Evolutionary conservation across 2,888 invertebrate species (phyloP), one percentile per base, ranked within the genome.

Genomic region (Harpalus rubripes): DNA sequence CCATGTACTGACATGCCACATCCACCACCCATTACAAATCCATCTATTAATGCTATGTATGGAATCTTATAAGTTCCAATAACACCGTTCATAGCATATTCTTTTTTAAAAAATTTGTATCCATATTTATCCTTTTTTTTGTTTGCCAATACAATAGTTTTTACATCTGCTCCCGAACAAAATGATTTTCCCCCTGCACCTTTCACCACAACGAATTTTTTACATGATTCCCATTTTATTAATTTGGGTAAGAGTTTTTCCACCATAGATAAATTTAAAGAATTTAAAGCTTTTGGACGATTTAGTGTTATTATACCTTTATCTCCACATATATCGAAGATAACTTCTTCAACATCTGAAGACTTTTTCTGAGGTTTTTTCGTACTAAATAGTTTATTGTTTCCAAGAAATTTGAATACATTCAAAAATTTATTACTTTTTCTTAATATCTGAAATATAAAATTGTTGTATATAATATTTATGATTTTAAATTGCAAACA

Each of bases 21-120:
- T 52, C 99, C 99, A 82, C 99, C 99, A 58, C 99, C 99, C 99
- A 99, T 99, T 0, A 98, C 97, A 86, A 99, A 97, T 1, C 99
- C 99, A 92, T 98, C 95, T 85, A 99, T 97, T 4, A 99, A 90
- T 1, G 99, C 97, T 85, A 99, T 93, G 89, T 97, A 98, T 0
- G 99, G 99, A 86, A 96, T 95, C 89, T 95, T 95, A 88, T 96
- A 96, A 84, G 95, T 96, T 7, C 97, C 98, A 88, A 99, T 98
- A 7, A 97, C 91, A 87, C 96, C 94, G 91, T 99, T 97, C 59
- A 97, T 93, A 68, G 94, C 94, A 89, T 98, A 98, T 91, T 99
- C 99, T 83, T 95, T 94, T 84, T 93, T 93, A 90, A 99, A 99
- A 91, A 99, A 99, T 41, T 94, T 92, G 88, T 94, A 92, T 0